Evolutionary conservation across 1,140 invertebrate species (phyloP).

Genomic region (Lanistes nyassanus): DNA sequence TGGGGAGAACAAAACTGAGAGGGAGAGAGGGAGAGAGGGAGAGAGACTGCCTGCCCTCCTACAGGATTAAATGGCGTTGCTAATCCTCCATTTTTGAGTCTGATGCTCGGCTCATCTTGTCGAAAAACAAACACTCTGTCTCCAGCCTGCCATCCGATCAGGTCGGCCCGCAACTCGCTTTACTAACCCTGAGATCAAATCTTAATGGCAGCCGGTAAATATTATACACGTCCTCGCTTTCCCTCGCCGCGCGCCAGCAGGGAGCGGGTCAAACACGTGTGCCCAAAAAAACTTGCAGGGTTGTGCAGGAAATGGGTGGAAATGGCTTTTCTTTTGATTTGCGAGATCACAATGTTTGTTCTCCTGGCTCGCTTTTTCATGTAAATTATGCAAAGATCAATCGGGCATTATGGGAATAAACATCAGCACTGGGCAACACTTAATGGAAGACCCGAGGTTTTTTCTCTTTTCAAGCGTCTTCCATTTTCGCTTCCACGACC

Average conservation of each 20-base stretch:
- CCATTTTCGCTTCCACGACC: no score
- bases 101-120: not conserved
- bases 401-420: constrained; percentile 7
- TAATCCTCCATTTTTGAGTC: not conserved
- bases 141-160: not conserved
- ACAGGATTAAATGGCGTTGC: not conserved
- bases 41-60: not conserved
- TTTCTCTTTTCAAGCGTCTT: no score
- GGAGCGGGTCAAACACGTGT: no score
- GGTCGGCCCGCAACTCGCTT: not conserved
- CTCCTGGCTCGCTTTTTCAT: not conserved
- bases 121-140: not conserved
- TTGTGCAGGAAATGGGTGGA: constrained; percentile 17
- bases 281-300: not conserved
- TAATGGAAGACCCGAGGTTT: no score
- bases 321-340: constrained; percentile 12
- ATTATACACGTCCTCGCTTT: not conserved
- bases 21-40: not conserved
- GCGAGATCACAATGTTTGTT: constrained; percentile 11
- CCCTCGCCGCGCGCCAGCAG: no score
- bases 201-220: constrained; percentile 19
- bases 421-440: not conserved
- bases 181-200: constrained; percentile 6
- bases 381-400: constrained; percentile 14
- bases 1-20: not conserved